These are phyloP conservation scores for Uria lomvia DNA, from an alignment of 2,113 vertebrate genomes.

Conservation along the genomic window DNA sequence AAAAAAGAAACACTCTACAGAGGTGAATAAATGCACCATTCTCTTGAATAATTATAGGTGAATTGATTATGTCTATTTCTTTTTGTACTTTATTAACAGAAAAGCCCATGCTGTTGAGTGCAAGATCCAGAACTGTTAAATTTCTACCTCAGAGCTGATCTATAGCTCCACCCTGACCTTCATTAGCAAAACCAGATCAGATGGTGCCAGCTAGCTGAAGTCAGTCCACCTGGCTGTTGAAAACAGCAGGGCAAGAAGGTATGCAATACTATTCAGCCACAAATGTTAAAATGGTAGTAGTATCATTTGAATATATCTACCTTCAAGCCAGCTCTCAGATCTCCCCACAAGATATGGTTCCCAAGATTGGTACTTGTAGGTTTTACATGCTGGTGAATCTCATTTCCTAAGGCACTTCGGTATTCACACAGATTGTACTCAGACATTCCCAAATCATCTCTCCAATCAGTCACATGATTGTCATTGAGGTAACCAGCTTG, in stretches of 20 bases:
- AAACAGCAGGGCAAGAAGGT: not conserved
- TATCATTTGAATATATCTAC: not conserved
- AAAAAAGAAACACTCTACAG: not conserved
- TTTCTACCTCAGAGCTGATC: not conserved
- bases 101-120: not conserved
- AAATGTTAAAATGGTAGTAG: not conserved
- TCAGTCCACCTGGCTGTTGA: not conserved
- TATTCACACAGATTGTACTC: not conserved
- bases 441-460: not conserved
- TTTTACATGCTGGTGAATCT: not conserved
- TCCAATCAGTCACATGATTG: not conserved
- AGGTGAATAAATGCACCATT: not conserved
- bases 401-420: not conserved
- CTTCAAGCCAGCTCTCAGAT: not conserved
- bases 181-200: not conserved
- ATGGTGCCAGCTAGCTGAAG: not conserved
- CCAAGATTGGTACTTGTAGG: not conserved
- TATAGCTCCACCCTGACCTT: not conserved
- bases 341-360: not conserved
- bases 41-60: not conserved
- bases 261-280: not conserved
- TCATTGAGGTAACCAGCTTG: not conserved
- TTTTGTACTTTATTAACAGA: not conserved
- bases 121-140: not conserved
- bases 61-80: not conserved